A percentile compares a stretch with the other conserved stretches of the same genome.
phyloP scores from a whole-genome alignment of 2,113 vertebrate genomes.

The Sinosuthora webbiana region DNA sequence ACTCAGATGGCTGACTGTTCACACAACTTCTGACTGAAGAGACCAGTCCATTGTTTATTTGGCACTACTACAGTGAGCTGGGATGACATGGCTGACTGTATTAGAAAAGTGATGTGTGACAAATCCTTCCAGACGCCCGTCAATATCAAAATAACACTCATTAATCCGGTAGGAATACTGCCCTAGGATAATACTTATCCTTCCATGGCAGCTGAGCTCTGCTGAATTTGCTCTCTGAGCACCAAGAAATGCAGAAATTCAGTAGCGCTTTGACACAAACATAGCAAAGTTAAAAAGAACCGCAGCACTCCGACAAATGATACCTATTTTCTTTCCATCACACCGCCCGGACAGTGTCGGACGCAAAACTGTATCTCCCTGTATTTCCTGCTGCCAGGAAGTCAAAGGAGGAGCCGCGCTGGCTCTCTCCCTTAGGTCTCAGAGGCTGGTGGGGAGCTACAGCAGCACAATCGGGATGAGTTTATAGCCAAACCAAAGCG shows the following conservation, averaged over 20 bases:
- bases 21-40: background rate
- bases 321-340: rapidly evolving
- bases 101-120: rapidly evolving
- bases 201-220: background rate
- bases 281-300: background rate
- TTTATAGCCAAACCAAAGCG: background rate
- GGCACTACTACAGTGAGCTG: background rate
- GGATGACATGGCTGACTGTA: rapidly evolving
- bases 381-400: background rate
- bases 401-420: rapidly evolving
- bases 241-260: background rate
- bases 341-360: too few species aligned
- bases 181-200: background rate
- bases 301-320: background rate
- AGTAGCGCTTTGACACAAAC: background rate
- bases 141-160: background rate
- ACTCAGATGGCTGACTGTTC: background rate
- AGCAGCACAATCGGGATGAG: rapidly evolving
- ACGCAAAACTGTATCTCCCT: background rate
- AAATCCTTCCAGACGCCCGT: background rate
- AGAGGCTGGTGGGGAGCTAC: rapidly evolving
- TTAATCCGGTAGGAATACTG: background rate
- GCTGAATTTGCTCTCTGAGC: background rate
- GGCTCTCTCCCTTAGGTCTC: background rate
- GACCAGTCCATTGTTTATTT: background rate